phyloP scores from a whole-genome alignment of 2,888 invertebrate species.

The Cetonia aurata region DNA sequence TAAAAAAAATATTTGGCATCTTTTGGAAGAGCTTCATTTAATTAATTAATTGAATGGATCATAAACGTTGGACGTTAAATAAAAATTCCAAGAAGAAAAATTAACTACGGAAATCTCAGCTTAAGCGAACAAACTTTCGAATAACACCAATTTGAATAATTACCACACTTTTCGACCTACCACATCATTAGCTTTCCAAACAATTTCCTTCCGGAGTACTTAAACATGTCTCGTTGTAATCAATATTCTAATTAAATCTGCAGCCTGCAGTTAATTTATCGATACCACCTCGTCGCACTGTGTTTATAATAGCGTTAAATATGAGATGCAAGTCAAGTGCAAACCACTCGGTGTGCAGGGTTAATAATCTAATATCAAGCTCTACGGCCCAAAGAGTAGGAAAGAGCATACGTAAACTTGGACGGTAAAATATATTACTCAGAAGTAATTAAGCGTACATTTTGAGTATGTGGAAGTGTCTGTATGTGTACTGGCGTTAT shows the following conservation, averaged over 20 bases:
- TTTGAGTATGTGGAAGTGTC: neutral
- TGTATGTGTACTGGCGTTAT: conserved; percentile 21
- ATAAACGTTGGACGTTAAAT: too few species aligned
- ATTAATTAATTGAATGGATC: too few species aligned
- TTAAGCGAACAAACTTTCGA: conserved; percentile 10
- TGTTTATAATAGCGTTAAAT: conserved; percentile 26
- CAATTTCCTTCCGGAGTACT: conserved; percentile 18
- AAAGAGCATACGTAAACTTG: conserved; percentile 29
- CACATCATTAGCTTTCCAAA: conserved; percentile 27
- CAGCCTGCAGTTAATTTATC: conserved; percentile 23
- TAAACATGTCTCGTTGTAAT: conserved; percentile 1
- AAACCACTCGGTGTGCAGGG: conserved; percentile 34
- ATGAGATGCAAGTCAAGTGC: conserved; percentile 30
- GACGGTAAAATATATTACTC: conserved; percentile 36
- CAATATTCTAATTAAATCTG: conserved; percentile 34
- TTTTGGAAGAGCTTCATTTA: too few species aligned
- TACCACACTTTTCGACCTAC: conserved; percentile 10
- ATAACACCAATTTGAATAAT: conserved; percentile 11
- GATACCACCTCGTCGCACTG: conserved; percentile 6
- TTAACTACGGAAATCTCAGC: too few species aligned
- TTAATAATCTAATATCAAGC: conserved; percentile 39
- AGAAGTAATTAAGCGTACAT: conserved; percentile 38
- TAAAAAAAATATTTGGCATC: too few species aligned
- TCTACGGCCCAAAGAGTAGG: conserved; percentile 21
- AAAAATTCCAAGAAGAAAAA: too few species aligned